A percentile compares a stretch with the other conserved stretches of the same genome.
Evolutionary conservation across 2,888 invertebrate species (phyloP).

Genomic region (Nomada flava): DNA sequence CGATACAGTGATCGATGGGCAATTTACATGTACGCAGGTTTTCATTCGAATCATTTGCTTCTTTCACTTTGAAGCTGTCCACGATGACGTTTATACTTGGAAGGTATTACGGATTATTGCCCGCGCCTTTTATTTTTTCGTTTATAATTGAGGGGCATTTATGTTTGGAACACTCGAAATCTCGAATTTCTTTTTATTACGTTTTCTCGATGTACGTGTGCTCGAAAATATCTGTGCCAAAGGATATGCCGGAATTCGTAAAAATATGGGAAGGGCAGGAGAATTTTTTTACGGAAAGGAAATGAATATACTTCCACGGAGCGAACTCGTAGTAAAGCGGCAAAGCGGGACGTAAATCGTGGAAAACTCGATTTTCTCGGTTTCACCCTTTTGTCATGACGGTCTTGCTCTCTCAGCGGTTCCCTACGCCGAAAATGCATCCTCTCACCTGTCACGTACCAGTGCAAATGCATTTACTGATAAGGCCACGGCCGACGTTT

Average conservation of each 20-base stretch:
- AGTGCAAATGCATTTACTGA: not conserved
- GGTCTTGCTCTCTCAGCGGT: not conserved
- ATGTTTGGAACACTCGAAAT: too few species aligned
- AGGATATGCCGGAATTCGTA: too few species aligned
- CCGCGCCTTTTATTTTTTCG: too few species aligned
- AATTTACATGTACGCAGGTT: not conserved
- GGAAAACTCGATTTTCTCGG: not conserved
- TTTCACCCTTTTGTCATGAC: not conserved
- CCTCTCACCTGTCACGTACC: not conserved
- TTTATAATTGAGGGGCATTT: too few species aligned
- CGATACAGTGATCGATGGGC: not conserved
- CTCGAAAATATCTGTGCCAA: too few species aligned
- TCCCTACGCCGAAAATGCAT: not conserved
- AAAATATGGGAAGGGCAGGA: too few species aligned
- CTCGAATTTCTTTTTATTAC: too few species aligned
- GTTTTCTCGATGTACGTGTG: too few species aligned
- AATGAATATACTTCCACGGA: too few species aligned
- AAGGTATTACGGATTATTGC: too few species aligned
- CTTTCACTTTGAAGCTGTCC: not conserved
- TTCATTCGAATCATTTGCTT: not conserved
- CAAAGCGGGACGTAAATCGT: not conserved
- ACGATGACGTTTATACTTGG: too few species aligned
- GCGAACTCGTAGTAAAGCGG: too few species aligned
- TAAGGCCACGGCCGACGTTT: not conserved
- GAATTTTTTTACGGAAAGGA: not conserved